These are phyloP conservation scores for Rhopalosiphum nymphaeae DNA, from an alignment of 2,888 invertebrate species.

Conservation along the genomic window DNA sequence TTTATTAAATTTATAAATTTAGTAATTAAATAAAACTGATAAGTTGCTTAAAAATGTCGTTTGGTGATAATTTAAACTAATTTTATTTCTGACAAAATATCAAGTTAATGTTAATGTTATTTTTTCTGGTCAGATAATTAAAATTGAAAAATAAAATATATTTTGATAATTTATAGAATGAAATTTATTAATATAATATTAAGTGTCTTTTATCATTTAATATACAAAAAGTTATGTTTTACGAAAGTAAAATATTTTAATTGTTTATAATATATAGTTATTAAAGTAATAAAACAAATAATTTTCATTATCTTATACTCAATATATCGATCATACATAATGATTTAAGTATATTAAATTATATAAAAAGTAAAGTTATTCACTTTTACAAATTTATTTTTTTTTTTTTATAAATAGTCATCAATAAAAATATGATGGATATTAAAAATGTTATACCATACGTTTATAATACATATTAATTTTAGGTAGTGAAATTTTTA, in stretches of 20 bases:
- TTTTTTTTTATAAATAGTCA: background rate
- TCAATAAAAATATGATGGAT: background rate
- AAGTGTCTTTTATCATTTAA: background rate
- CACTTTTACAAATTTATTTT: background rate
- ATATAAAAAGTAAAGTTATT: background rate
- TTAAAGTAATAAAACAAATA: background rate
- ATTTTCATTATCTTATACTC: background rate
- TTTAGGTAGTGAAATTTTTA: slow-evolving; percentile 77
- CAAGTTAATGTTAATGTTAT: too few relatives aligned
- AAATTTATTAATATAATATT: background rate
- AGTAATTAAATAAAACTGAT: background rate
- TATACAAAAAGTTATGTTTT: background rate
- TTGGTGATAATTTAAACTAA: background rate
- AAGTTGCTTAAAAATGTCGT: background rate
- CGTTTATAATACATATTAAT: background rate
- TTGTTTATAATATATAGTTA: background rate
- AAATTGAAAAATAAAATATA: background rate
- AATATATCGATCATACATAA: background rate
- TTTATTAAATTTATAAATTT: background rate
- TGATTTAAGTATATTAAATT: background rate
- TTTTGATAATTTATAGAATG: background rate
- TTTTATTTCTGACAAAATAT: background rate
- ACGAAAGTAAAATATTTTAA: background rate
- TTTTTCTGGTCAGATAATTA: background rate
- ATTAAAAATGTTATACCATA: background rate